Evolutionary conservation across 2,888 invertebrate genomes (phyloP).

Genomic region (Pheosia gnoma): DNA sequence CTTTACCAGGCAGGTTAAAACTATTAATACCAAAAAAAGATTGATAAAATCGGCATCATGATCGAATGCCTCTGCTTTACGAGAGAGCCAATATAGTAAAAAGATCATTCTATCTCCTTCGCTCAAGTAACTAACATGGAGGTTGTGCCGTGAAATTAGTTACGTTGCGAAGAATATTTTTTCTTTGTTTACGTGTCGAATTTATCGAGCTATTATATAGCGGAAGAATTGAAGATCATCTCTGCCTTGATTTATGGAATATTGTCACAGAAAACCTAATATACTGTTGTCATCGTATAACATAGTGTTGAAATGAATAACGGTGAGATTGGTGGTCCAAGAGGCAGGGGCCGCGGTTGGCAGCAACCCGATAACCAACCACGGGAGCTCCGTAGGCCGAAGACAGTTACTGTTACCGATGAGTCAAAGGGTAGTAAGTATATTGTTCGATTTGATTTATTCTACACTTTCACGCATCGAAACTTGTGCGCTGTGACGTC

Average conservation of each 20-base stretch:
- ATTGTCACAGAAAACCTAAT: conserved; percentile 49
- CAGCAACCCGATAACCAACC: conserved; percentile 76
- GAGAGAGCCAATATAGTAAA: conserved; percentile 16
- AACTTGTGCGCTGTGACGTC: conserved; percentile 54
- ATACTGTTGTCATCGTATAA: conserved; percentile 43
- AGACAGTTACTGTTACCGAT: conserved; percentile 57
- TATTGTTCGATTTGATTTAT: conserved; percentile 26
- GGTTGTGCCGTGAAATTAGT: conserved; percentile 66
- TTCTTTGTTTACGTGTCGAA: conserved; percentile 83
- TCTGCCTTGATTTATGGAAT: conserved; percentile 64
- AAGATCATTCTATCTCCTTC: conserved; percentile 37
- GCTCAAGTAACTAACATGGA: conserved; percentile 71
- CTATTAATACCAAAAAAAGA: neutral
- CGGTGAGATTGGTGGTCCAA: conserved; percentile 78
- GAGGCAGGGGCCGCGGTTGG: conserved; percentile 82
- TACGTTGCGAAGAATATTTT: conserved; percentile 57
- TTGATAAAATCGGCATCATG: conserved; percentile 11
- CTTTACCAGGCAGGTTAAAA: no score
- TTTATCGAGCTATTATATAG: conserved; percentile 45
- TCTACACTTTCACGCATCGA: conserved; percentile 48
- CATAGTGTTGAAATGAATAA: conserved; percentile 76
- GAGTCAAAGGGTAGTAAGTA: conserved; percentile 64
- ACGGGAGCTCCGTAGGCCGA: conserved; percentile 76
- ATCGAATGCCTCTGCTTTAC: conserved; percentile 19
- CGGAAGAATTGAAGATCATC: conserved; percentile 31